Conservation (phyloP, 1,140 invertebrate species). For the Aleiodes sp. region DNA sequence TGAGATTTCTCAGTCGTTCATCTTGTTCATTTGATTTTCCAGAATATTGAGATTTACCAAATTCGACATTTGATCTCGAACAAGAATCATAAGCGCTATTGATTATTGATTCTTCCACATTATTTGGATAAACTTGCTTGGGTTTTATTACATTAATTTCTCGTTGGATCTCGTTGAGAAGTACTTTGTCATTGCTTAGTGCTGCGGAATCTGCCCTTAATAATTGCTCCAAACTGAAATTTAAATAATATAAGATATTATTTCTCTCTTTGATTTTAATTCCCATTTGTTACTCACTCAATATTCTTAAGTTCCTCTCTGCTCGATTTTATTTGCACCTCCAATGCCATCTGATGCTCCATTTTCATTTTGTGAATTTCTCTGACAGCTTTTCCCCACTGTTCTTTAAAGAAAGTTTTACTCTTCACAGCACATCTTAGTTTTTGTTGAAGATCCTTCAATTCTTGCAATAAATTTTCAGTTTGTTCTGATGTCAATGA, state of each 20-base stretch:
- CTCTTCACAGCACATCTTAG: constrained; percentile 65
- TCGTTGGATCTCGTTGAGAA: constrained; percentile 53
- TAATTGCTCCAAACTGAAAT: constrained; percentile 55
- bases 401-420: constrained; percentile 71
- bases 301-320: constrained; percentile 62
- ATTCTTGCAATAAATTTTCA: constrained; percentile 59
- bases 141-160: constrained; percentile 55
- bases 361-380: constrained; percentile 68
- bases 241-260: constrained; percentile 34
- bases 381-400: constrained; percentile 68
- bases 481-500: constrained; percentile 63
- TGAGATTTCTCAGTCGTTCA: constrained; percentile 48
- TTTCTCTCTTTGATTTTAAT: constrained; percentile 24
- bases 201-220: constrained; percentile 51
- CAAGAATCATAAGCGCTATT: constrained; percentile 34
- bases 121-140: constrained; percentile 40
- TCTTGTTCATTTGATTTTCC: constrained; percentile 44
- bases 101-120: constrained; percentile 38
- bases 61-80: constrained; percentile 40
- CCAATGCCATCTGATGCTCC: constrained; percentile 58
- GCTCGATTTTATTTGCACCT: constrained; percentile 61
- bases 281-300: constrained; percentile 47
- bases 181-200: constrained; percentile 52
- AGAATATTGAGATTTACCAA: constrained; percentile 24
- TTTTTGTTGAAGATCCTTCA: constrained; percentile 70